Conservation (phyloP, 2,888 invertebrate species). For the Nezara viridula region DNA sequence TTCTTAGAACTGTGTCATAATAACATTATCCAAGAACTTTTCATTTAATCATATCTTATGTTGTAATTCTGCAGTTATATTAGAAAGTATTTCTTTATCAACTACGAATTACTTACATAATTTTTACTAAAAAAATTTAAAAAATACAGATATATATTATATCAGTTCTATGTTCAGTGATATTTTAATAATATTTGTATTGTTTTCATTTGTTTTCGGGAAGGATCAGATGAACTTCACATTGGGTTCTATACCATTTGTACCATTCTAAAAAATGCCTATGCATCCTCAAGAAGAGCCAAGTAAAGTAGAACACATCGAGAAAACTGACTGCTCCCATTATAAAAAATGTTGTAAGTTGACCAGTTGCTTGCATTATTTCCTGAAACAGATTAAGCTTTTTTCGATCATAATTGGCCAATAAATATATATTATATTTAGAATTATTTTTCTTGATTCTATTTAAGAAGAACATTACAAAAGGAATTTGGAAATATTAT, state of each 20-base stretch:
- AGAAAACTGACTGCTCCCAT: slow-evolving; percentile 27
- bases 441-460: too few species aligned
- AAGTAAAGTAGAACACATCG: neutral
- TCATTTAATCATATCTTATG: too few species aligned
- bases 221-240: slow-evolving; percentile 4
- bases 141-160: neutral
- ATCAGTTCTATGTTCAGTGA: neutral
- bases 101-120: neutral
- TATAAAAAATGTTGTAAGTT: neutral
- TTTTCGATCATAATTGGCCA: too few species aligned
- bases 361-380: neutral
- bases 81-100: neutral
- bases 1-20: too few species aligned
- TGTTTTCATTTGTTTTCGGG: neutral
- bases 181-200: neutral
- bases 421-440: too few species aligned
- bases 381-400: slow-evolving; percentile 17
- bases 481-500: neutral
- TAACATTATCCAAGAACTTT: too few species aligned
- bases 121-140: neutral
- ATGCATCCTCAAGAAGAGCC: neutral
- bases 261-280: slow-evolving; percentile 32
- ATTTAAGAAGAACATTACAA: neutral
- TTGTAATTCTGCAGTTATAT: too few species aligned
- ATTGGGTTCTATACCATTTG: slow-evolving; percentile 17